Base-by-base conservation (phyloP, 1,140 invertebrate species). In the Melipona quadrifasciata region DNA sequence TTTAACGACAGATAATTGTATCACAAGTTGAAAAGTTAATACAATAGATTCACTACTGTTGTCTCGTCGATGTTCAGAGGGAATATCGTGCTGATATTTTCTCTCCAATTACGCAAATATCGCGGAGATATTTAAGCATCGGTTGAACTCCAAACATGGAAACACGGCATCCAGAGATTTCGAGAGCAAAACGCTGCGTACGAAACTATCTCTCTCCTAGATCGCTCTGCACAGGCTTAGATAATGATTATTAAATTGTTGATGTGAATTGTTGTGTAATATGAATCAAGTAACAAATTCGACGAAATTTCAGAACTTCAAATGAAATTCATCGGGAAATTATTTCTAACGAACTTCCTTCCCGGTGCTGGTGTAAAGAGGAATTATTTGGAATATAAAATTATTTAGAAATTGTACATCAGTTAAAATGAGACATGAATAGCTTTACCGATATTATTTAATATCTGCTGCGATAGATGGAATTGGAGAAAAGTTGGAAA, bases 71-170 rank as follows among this genome's bases (percentile, higher is more conserved):
- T 24, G 55, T 34, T 75, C 27, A 17, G 64, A 24, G 31, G 39
- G 31, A 75, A 53, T 80, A 70, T 47, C 27, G 11, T 10, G 27
- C 16, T 24, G 34, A 58, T 51, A 72, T 72, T 61, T 80, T 72
- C 68, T 19, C 34, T 51, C 64, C 68, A 72, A 80, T 80, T 80
- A 72, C 31, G n/a, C 68, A 53, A 71, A 39, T 58, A 80, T 58
- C 67, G 34, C 24, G 67, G 34, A 71, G 53, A 80, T n/a, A n/a
- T 80, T 70, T 80, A 80, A 80, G 64, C 34, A 61, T 61, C n/a
- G 61, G 51, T 55, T 61, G 39, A 72, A 72, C 27, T 80, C 17
- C 0, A 80, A n/a, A n/a, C n/a, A 79, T 68, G 27, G 34, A 34
- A 67, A 24, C 27, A 2, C 47, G 27, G 76, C 19, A 21, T 27